phyloP scores from a whole-genome alignment of 2,797 vertebrate species.

The Caiman crocodilus region DNA sequence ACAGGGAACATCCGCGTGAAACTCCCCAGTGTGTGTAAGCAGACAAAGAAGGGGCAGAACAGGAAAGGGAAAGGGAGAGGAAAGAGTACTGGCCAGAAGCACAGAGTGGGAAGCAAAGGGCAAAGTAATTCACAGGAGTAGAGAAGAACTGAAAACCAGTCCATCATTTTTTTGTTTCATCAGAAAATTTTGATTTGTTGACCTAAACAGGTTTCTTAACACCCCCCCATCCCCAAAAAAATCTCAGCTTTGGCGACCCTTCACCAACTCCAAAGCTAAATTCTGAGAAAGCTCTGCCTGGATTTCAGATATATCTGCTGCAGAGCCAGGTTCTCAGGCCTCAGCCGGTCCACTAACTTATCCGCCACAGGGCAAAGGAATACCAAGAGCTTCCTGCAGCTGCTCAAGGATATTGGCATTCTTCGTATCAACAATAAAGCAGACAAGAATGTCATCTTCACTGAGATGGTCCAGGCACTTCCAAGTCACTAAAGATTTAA shows the following conservation, averaged over 20 bases:
- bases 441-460: background rate
- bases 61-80: no score
- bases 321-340: background rate
- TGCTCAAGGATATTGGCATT: no score
- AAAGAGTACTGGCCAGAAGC: background rate
- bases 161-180: background rate
- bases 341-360: background rate
- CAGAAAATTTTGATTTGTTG: background rate
- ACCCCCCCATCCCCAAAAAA: background rate
- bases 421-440: background rate
- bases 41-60: background rate
- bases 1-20: background rate
- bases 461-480: background rate
- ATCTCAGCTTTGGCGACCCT: background rate
- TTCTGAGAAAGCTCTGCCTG: background rate
- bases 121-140: background rate
- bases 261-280: slow-evolving; percentile 26
- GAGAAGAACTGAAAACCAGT: background rate
- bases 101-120: background rate
- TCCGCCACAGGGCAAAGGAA: no score
- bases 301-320: background rate
- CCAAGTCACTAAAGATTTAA: fast-evolving
- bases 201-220: background rate
- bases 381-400: no score
- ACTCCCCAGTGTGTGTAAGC: background rate